Evolutionary conservation across 2,888 invertebrate genomes (phyloP), one percentile per base, ranked within the genome.

Genomic region (Protodeltote pygarga): DNA sequence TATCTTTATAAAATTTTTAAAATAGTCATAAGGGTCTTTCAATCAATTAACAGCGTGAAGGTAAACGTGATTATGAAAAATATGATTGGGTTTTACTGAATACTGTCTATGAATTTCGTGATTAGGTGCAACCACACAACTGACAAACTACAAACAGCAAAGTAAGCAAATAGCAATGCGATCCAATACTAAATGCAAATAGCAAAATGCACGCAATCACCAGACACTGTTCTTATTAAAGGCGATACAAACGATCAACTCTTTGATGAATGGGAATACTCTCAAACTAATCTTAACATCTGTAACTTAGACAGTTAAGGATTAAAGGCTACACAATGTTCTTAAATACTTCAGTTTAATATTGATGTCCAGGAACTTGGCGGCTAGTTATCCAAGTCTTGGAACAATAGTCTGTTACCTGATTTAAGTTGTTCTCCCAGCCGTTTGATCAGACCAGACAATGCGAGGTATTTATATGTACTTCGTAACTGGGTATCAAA

Each of bases 211-310:
- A 29, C 63, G 19, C 21, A 40, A 50, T 45, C 11, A 42, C 5
- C 5, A 33, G 28, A 27, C 37, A 28, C 11, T 11, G 29, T 24
- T 46, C 39, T 14, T 46, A 58, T 48, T 46, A 38, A 45, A 38
- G 29, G 49, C 44, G 67, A 13, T 65, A 57, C 57, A 70, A 72
- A 62, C 68, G 70, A 72, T 79, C 73, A 75, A 67, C 48, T 55
- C 61, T 68, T 63, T 77, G 79, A 81, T 78, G 68, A 80, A 82
- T 81, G 67, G 57, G 59, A 73, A 75, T 76, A 72, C 64, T 80
- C 71, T 45, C 53, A 60, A 85, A 84, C 79, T 81, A 81, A 81
- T 80, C 75, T 75, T 46, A 70, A 70, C 67, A 75, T 75, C 71
- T 72, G 72, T 72, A 79, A 79, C 74, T 81, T 79, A 75, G 77